Base-by-base conservation (phyloP, 1,140 invertebrate genomes). In the Drosophila athabasca region DNA sequence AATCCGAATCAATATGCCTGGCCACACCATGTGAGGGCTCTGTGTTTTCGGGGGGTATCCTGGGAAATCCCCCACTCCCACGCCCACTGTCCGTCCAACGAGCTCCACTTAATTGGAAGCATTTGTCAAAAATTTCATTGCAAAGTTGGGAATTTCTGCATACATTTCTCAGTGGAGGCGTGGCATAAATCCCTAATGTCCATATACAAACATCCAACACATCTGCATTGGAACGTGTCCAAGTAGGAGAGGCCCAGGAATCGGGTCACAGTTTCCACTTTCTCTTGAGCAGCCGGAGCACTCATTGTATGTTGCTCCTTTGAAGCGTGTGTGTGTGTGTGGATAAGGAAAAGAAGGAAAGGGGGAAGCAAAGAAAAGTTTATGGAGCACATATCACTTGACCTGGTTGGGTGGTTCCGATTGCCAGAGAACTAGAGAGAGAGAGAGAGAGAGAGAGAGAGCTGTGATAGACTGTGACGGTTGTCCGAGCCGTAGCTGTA, bases 301-400 rank as follows among this genome's bases (percentile, higher is more conserved):
- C 66, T 75, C 58, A 61, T 81, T 75, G 76, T 64, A 55, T 53
- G 55, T 43, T 65, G 31, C 62, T 55, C 29, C 22, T 43, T 55
- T 55, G 50, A 64, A 53, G 50, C 46, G 39, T 39, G 41, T 48
- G 43, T 39, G 41, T 48, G 43, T 62, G 54, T 65, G 53, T 62
- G 55, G 52, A 9, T 39, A 43, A 35, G 39, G 41, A 29, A 53
- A 53, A 62, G 39, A 39, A 50, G 41, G 29, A 39, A 51, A 52
- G 26, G 22, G 8, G 13, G 13, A 24, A 45, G 45, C 15, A 29
- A 29, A 35, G 71, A 55, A 70, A 80, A 80, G 68, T 71, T 81
- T 81, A 41, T 68, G 57, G 62, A 76, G 72, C 76, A 50, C 69
- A 65, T 80, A 67, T 81, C 72, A 68, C 78, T 80, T 81, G 78